Conservation (phyloP, 2,113 vertebrate genomes). For the Trichomycterus rosablanca region DNA sequence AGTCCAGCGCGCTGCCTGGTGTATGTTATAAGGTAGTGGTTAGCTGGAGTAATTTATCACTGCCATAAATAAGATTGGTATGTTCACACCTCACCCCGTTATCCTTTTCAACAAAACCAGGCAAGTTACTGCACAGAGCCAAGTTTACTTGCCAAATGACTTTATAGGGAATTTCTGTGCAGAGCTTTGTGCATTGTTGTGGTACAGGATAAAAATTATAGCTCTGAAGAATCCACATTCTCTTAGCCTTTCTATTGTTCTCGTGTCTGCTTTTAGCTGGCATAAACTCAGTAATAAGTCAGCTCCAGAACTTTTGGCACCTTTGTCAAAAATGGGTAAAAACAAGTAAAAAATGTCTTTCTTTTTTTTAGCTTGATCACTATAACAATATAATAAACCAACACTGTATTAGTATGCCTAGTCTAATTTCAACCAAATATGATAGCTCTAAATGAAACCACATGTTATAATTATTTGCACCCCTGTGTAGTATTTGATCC, state of each 20-base stretch:
- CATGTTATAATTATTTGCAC: too few species aligned
- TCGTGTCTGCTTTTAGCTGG: too few species aligned
- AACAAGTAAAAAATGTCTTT: too few species aligned
- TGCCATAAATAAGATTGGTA: slow-evolving; percentile 24
- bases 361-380: too few species aligned
- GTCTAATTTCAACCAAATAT: too few species aligned
- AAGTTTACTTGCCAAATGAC: slow-evolving; percentile 21
- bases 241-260: slow-evolving; percentile 6
- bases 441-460: too few species aligned
- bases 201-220: slow-evolving; percentile 34
- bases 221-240: slow-evolving; percentile 27
- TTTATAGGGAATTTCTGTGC: slow-evolving; percentile 4
- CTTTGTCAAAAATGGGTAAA: too few species aligned
- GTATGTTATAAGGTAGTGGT: slow-evolving; percentile 5
- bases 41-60: slow-evolving; percentile 21
- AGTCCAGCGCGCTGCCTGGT: not conserved
- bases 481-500: too few species aligned
- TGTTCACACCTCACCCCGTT: slow-evolving; percentile 26
- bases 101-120: slow-evolving; percentile 32
- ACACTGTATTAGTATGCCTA: too few species aligned
- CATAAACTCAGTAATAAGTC: too few species aligned
- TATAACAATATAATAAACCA: too few species aligned
- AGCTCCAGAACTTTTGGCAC: too few species aligned
- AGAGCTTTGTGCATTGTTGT: slow-evolving; percentile 26
- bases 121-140: not conserved